Base-by-base conservation (phyloP, 2,113 vertebrate genomes). In the Lycocorax pyrrhopterus region DNA sequence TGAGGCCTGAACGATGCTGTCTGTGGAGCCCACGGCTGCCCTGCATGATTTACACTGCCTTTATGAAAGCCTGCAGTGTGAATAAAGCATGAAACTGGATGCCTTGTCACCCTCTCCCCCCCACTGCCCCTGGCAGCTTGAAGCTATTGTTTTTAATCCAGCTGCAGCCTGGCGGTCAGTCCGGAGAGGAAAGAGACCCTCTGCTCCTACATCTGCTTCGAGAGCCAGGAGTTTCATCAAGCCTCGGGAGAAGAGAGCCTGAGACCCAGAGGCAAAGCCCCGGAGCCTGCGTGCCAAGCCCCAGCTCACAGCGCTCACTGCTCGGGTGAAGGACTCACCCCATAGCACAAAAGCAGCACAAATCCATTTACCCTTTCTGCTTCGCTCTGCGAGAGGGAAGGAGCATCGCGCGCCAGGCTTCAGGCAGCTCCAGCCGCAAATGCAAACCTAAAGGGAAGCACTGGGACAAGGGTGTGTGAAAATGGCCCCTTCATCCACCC, bases 381-480 rank as follows among this genome's bases (percentile, higher is more conserved):
- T 77, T n/a, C 59, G 47, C 51, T 77, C 78, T 56, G 49, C 0
- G 0, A 53, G 53, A 74, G 12, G 6, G n/a, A 93, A 93, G 79
- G 20, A 79, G 14, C 74, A 32, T 23, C 1, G 0, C 68, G 49
- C 0, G 0, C n/a, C 74, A 0, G 2, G 77, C 73, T 82, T 59
- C 89, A 22, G 53, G 78, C 53, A 69, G 83, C 64, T 66, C 52
- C 59, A 35, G 63, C 19, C 0, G 7, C 12, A 68, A 77, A 33
- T 2, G 32, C 64, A 60, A 81, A 75, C 37, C 55, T 71, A 46
- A 73, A 79, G 41, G 49, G 25, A 89, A 51, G 56, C 29, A 2
- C 62, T 9, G 26, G 41, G 22, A 80, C 25, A 53, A 84, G 53
- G 56, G 64, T 78, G 52, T 58, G 64, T 64, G 58, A 64, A 64